Conservation (phyloP, 2,113 vertebrate genomes). For the Sturnira hondurensis region DNA sequence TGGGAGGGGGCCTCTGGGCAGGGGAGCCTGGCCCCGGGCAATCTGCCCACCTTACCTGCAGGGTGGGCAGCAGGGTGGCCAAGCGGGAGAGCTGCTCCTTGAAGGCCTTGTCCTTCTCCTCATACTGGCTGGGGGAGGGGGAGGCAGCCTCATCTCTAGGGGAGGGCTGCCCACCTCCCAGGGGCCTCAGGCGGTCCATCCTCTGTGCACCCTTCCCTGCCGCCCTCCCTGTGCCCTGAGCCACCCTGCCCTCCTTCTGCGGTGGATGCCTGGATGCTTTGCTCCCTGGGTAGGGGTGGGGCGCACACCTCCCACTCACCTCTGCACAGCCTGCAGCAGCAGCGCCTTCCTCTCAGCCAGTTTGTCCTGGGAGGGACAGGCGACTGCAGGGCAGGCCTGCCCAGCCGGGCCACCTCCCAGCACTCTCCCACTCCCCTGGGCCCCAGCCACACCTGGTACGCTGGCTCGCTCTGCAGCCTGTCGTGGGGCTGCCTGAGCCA, state of each 20-base stretch:
- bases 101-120: slow-evolving; percentile 92
- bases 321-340: slow-evolving; percentile 92
- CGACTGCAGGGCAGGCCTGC: fast-evolving
- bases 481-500: background rate
- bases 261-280: background rate
- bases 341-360: slow-evolving; percentile 90
- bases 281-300: background rate
- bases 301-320: slow-evolving; percentile 78
- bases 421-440: background rate
- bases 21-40: background rate
- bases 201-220: background rate
- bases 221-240: background rate
- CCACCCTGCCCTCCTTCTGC: background rate
- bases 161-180: background rate
- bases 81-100: slow-evolving; percentile 92
- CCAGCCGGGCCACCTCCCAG: background rate
- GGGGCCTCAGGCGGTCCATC: background rate
- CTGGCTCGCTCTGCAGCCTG: background rate
- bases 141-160: background rate
- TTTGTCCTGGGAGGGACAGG: slow-evolving; percentile 84
- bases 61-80: slow-evolving; percentile 88
- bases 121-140: slow-evolving; percentile 85
- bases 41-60: slow-evolving; percentile 84
- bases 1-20: background rate
- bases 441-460: background rate